Conservation (phyloP, 2,113 vertebrate species). For the Dolichotis patagonum region DNA sequence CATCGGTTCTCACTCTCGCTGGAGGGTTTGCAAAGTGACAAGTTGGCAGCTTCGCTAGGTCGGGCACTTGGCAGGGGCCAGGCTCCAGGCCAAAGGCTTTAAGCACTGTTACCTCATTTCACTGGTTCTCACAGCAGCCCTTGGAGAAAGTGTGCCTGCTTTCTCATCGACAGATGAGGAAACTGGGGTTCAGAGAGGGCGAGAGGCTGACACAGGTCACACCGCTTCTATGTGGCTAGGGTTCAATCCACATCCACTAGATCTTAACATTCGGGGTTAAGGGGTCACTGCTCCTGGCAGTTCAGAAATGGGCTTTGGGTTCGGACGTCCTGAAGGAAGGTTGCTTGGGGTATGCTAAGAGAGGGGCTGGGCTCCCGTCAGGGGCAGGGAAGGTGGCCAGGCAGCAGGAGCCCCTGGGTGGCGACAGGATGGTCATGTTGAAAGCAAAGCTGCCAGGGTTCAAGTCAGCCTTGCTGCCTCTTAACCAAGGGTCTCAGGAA, state of each 20-base stretch:
- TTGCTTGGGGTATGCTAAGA: fast-evolving
- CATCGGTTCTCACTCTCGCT: background rate
- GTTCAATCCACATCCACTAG: background rate
- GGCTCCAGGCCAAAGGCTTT: background rate
- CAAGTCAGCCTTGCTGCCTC: background rate
- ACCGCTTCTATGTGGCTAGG: background rate
- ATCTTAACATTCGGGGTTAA: too few relatives aligned
- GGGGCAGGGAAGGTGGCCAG: fast-evolving
- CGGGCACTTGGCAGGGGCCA: background rate
- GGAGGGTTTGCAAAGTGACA: background rate
- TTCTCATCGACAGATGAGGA: background rate
- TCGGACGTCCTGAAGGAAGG: background rate
- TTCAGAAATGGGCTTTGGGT: background rate
- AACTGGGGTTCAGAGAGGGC: background rate
- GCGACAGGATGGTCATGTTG: background rate
- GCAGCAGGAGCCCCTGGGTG: background rate
- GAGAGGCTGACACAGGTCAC: background rate
- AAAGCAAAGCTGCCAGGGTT: fast-evolving
- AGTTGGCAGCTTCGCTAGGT: background rate
- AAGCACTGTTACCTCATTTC: background rate
- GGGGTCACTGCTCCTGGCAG: background rate
- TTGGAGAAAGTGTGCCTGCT: background rate
- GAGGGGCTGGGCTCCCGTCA: fast-evolving
- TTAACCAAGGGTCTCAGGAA: background rate
- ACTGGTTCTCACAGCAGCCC: background rate